Conservation (phyloP, 2,797 vertebrate genomes). For the Poecilia gillii region DNA sequence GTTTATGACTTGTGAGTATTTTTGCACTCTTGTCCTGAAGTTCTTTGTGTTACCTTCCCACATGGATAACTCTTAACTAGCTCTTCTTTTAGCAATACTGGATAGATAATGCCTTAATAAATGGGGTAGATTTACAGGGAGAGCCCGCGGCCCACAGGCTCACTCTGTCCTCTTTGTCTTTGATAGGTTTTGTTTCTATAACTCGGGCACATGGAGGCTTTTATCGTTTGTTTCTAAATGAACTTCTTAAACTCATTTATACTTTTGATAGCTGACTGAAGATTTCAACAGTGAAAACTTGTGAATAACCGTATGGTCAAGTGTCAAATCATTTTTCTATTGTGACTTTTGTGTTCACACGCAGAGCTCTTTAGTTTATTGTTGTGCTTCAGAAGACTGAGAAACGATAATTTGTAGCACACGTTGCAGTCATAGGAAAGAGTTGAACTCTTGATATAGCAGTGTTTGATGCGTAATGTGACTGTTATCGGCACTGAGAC, state of each 20-base stretch:
- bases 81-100: conserved; percentile 81
- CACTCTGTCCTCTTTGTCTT: conserved; percentile 64
- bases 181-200: conserved; percentile 61
- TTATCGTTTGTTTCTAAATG: conserved; percentile 24
- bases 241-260: conserved; percentile 65
- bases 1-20: conserved; percentile 68
- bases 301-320: conserved; percentile 68
- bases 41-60: conserved; percentile 48
- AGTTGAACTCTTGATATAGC: conserved; percentile 32
- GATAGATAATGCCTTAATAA: conserved; percentile 80
- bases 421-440: conserved; percentile 48
- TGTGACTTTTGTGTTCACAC: conserved; percentile 66
- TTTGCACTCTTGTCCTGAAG: conserved; percentile 73
- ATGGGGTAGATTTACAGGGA: conserved; percentile 57
- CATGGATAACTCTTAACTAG: conserved; percentile 57
- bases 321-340: conserved; percentile 70
- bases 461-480: conserved; percentile 41
- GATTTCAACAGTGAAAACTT: conserved; percentile 61
- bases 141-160: conserved; percentile 56
- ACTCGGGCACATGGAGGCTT: conserved; percentile 40
- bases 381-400: conserved; percentile 58
- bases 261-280: conserved; percentile 74
- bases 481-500: conserved; percentile 33
- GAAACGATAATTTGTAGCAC: conserved; percentile 40
- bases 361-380: conserved; percentile 63